phyloP scores from a whole-genome alignment of 2,113 vertebrate genomes.

The Rhinolophus ferrumequinum region DNA sequence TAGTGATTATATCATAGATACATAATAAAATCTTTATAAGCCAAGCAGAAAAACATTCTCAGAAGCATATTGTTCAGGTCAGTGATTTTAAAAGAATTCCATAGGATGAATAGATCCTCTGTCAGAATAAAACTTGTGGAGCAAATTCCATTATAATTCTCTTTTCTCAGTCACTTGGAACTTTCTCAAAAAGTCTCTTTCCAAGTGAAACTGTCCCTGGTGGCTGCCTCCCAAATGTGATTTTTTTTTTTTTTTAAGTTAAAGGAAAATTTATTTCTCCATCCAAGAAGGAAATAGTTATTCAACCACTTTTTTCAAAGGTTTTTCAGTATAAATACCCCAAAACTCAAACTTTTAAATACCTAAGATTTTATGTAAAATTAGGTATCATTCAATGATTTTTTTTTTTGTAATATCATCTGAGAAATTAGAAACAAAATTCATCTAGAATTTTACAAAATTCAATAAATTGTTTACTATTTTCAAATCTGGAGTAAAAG shows the following conservation, averaged over 20 bases:
- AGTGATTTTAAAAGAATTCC: constrained; percentile 81
- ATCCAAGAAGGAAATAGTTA: constrained; percentile 78
- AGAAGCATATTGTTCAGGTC: constrained; percentile 81
- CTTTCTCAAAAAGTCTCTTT: constrained; percentile 76
- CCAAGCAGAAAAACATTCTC: constrained; percentile 84
- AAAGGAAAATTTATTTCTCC: constrained; percentile 75
- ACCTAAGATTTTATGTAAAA: constrained; percentile 49
- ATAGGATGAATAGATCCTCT: constrained; percentile 80
- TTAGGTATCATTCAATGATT: not conserved
- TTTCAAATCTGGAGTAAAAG: constrained; percentile 27
- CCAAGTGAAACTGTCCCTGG: constrained; percentile 76
- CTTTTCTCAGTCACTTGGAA: constrained; percentile 80
- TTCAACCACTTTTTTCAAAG: constrained; percentile 59
- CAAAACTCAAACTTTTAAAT: constrained; percentile 51
- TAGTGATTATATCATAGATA: constrained; percentile 85
- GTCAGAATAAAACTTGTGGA: constrained; percentile 77
- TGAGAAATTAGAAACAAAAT: constrained; percentile 37
- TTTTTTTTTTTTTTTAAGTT: constrained; percentile 62
- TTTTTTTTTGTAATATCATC: not conserved
- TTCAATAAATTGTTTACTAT: not conserved
- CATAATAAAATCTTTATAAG: constrained; percentile 83
- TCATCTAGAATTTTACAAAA: constrained; percentile 28
- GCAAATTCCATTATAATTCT: constrained; percentile 79
- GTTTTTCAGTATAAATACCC: constrained; percentile 51
- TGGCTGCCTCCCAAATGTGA: constrained; percentile 73